Percentiles rank a stretch among this genome's conserved stretches.
Conservation (phyloP, 2,113 vertebrate genomes). For the Percopsis transmontana region DNA sequence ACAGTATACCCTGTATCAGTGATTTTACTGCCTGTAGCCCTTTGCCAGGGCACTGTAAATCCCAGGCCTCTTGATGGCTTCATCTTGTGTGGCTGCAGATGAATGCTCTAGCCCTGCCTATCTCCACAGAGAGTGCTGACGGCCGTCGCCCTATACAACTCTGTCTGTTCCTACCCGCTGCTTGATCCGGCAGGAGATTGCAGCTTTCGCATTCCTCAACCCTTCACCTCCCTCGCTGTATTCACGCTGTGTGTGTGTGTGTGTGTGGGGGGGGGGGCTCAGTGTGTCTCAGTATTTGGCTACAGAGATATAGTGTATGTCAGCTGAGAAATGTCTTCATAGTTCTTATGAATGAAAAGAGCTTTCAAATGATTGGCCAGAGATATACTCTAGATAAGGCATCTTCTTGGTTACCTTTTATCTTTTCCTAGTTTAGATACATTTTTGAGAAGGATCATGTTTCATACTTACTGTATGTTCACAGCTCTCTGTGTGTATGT, state of each 20-base stretch:
- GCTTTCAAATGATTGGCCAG: neutral
- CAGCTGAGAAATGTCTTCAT: neutral
- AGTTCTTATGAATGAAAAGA: neutral
- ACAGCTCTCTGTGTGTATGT: neutral
- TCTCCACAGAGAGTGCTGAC: neutral
- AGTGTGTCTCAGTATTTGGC: slow-evolving; percentile 27
- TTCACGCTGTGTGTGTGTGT: slow-evolving; percentile 40
- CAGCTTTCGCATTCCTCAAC: slow-evolving; percentile 31
- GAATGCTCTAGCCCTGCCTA: slow-evolving; percentile 1
- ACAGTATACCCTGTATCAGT: too few species aligned
- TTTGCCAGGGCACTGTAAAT: neutral
- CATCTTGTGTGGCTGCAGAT: slow-evolving; percentile 18
- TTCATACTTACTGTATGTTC: slow-evolving; percentile 10
- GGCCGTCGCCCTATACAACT: neutral
- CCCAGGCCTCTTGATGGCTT: slow-evolving; percentile 13
- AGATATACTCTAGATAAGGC: neutral
- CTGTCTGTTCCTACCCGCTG: neutral
- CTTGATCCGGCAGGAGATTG: slow-evolving; percentile 29
- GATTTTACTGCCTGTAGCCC: neutral
- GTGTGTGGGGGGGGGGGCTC: slow-evolving; percentile 32
- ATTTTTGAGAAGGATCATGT: neutral
- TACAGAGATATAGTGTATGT: neutral
- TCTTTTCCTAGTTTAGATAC: neutral
- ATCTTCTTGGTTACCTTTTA: too few species aligned
- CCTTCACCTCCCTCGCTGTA: slow-evolving; percentile 32